Evolutionary conservation across 2,113 vertebrate genomes (phyloP).

Genomic region (Oncorhynchus keta): DNA sequence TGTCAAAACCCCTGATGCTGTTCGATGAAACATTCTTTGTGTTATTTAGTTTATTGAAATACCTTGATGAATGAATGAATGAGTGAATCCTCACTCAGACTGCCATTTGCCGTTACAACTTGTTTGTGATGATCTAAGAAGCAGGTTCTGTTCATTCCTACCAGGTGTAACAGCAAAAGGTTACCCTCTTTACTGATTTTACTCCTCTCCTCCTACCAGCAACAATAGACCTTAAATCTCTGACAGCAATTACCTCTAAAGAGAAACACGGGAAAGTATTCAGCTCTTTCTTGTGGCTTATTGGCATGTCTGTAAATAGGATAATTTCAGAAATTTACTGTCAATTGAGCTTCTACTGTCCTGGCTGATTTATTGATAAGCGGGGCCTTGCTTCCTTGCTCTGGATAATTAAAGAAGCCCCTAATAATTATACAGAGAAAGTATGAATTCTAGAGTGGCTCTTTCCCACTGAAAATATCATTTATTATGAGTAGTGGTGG

Average conservation of each 20-base stretch:
- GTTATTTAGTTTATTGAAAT: no score
- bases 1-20: not conserved
- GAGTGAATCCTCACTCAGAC: no score
- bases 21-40: not conserved
- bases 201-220: not conserved
- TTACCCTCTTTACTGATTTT: conserved; percentile 7
- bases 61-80: no score
- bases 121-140: not conserved
- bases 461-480: conserved; percentile 61
- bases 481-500: conserved; percentile 69
- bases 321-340: conserved; percentile 74
- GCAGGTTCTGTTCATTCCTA: not conserved
- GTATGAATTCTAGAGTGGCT: conserved; percentile 61
- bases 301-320: conserved; percentile 63
- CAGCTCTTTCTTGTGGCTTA: conserved; percentile 45
- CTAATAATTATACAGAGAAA: conserved; percentile 69
- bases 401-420: conserved; percentile 68
- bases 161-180: not conserved
- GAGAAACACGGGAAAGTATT: conserved; percentile 37
- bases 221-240: conserved; percentile 36
- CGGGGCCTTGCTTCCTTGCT: conserved; percentile 53
- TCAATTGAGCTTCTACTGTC: conserved; percentile 58
- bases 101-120: not conserved
- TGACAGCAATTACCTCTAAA: conserved; percentile 39
- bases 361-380: conserved; percentile 71